These are phyloP conservation scores for Sebastes oblongus DNA, from an alignment of 2,797 vertebrate genomes.

Conservation along the genomic window DNA sequence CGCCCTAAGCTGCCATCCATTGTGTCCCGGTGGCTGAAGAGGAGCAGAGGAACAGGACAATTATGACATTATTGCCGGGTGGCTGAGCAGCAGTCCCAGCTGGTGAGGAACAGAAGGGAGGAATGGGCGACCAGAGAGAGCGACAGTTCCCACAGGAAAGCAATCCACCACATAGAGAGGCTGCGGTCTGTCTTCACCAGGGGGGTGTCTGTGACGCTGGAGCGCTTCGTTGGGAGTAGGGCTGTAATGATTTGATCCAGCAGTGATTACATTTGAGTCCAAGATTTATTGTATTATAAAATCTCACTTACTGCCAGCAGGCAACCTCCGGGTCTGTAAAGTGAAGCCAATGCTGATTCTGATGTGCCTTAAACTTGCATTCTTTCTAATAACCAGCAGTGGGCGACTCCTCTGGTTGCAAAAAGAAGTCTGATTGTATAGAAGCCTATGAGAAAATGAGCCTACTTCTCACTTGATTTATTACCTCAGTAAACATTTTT, in stretches of 20 bases:
- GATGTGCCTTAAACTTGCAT: too few relatives aligned
- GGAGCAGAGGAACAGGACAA: conserved; percentile 70
- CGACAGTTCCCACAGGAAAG: conserved; percentile 72
- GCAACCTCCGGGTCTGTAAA: too few relatives aligned
- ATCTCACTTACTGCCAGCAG: neutral
- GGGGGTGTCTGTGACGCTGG: neutral
- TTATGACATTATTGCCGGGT: conserved; percentile 82
- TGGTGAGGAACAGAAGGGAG: conserved; percentile 59
- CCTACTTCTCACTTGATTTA: too few relatives aligned
- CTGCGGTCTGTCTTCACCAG: neutral
- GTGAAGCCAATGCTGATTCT: too few relatives aligned
- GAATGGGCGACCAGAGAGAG: conserved; percentile 54
- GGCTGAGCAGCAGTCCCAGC: conserved; percentile 78
- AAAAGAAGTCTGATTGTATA: too few relatives aligned
- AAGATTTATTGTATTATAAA: neutral
- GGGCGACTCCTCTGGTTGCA: too few relatives aligned
- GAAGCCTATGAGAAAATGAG: too few relatives aligned
- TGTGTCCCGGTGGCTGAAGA: conserved; percentile 64
- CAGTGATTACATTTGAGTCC: neutral
- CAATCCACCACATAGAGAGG: conserved; percentile 67
- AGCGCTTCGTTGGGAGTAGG: neutral
- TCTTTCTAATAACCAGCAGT: rapidly evolving
- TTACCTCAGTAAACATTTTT: too few relatives aligned
- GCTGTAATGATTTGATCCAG: neutral
- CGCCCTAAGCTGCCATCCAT: conserved; percentile 62